phyloP scores from a whole-genome alignment of 2,113 vertebrate genomes.

The Turdus rufiventris region DNA sequence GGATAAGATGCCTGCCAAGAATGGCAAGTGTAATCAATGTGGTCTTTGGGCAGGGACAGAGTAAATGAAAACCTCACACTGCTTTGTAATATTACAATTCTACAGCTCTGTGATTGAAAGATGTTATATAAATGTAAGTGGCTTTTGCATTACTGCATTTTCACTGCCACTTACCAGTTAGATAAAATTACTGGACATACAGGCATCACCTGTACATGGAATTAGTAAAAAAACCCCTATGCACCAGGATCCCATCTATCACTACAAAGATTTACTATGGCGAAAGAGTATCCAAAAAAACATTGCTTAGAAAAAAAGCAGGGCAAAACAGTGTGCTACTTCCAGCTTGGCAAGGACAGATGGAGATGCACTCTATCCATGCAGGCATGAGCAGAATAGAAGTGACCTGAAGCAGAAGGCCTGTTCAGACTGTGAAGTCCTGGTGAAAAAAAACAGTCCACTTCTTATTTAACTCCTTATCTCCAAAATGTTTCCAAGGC shows the following conservation, averaged over 20 bases:
- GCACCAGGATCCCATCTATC: background rate
- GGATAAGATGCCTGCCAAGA: background rate
- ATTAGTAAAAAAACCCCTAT: background rate
- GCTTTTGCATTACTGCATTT: background rate
- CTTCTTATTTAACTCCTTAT: slow-evolving; percentile 28
- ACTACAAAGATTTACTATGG: background rate
- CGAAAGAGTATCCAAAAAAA: background rate
- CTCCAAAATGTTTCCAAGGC: background rate
- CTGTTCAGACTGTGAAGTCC: background rate
- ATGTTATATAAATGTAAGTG: background rate
- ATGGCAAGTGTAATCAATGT: background rate
- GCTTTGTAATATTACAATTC: background rate
- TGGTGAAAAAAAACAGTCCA: background rate
- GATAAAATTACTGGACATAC: background rate
- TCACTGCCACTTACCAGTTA: background rate
- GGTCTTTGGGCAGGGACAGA: background rate
- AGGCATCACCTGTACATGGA: background rate
- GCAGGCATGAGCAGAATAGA: slow-evolving; percentile 22
- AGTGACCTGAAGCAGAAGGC: slow-evolving; percentile 50
- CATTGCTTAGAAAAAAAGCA: background rate
- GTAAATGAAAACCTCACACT: background rate
- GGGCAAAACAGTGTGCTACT: background rate
- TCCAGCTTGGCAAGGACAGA: background rate
- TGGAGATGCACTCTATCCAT: background rate
- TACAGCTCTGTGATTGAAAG: background rate